Base-by-base conservation (phyloP, 2,113 vertebrate genomes). In the Gulo gulo region DNA sequence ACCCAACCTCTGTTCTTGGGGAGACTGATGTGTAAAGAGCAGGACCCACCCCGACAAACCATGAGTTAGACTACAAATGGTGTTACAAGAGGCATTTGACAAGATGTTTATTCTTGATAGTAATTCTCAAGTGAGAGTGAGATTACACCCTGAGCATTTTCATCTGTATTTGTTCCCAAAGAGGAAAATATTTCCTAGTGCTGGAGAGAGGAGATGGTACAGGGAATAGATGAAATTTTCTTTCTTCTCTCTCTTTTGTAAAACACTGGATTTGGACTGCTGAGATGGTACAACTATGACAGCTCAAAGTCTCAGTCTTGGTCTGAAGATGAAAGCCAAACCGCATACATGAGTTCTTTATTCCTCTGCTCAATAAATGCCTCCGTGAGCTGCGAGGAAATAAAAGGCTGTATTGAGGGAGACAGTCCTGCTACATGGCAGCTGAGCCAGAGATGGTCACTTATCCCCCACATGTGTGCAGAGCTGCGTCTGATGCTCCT, bases 211-310 rank as follows among this genome's bases (percentile, higher is more conserved):
- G 71, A 1, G 69, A 87, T 10, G 39, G 29, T 29, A 20, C 67
- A 65, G 12, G 59, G n/a, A 42, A 45, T 14, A 61, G 57, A 55
- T 34, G 39, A 89, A 26, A 42, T 59, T 94, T 93, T 61, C 85
- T 91, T 95, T 91, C 55, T 96, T 95, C 76, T 73, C 65, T 91
- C 16, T 88, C 61, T 84, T 85, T 93, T 92, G 69, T 95, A 24
- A 93, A 94, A 82, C 86, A 92, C 59, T 81, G 90, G 45, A 85
- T 97, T 84, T 92, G 81, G 76, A 78, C 65, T 36, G 79, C 89
- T 85, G 95, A 92, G 80, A 90, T 74, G 65, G 78, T 84, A 16
- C 78, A n/a, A 3, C 52, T 26, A 45, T n/a, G 55, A 85, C 93
- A 29, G 11, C 59, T 76, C 94, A 61, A 82, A 97, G 92, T 79